Conservation (phyloP, 1,140 invertebrate species). For the Leucophenga varia region DNA sequence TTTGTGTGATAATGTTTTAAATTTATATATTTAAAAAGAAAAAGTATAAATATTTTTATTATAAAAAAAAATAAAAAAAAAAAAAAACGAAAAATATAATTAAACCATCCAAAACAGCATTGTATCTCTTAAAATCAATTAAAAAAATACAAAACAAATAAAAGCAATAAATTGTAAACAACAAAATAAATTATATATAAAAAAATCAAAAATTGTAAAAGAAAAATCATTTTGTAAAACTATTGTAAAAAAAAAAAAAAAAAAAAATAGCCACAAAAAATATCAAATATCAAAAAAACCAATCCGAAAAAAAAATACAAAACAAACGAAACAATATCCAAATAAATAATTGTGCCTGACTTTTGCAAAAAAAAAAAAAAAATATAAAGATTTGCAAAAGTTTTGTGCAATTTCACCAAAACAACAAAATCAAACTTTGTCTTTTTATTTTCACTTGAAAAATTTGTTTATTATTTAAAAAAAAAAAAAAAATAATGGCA, state of each 20-base stretch:
- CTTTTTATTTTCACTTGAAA: slow-evolving; percentile 35
- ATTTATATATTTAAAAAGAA: slow-evolving; percentile 43
- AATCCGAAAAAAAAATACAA: too few relatives aligned
- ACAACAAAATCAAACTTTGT: slow-evolving; percentile 29
- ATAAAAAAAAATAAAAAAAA: slow-evolving; percentile 28
- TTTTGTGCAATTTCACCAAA: slow-evolving; percentile 48
- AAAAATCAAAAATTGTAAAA: slow-evolving; percentile 40
- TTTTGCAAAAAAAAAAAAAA: slow-evolving; percentile 44
- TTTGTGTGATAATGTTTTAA: slow-evolving; percentile 54
- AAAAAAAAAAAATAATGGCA: too few relatives aligned
- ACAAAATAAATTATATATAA: too few relatives aligned
- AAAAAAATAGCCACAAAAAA: slow-evolving; percentile 22
- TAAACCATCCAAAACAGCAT: slow-evolving; percentile 11
- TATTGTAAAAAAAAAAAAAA: slow-evolving; percentile 25
- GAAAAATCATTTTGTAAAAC: slow-evolving; percentile 41
- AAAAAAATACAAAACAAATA: too few relatives aligned
- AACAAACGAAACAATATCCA: slow-evolving; percentile 29
- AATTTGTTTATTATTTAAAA: too few relatives aligned
- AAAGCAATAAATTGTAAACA: too few relatives aligned
- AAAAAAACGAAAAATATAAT: slow-evolving; percentile 15
- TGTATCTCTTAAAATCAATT: too few relatives aligned
- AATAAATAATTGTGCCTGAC: slow-evolving; percentile 46
- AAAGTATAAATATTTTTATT: slow-evolving; percentile 18
- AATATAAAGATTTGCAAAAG: slow-evolving; percentile 48
- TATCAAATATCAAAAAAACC: too few relatives aligned